Evolutionary conservation across 2,113 vertebrate species (phyloP).

Genomic region (Propithecus coquereli): DNA sequence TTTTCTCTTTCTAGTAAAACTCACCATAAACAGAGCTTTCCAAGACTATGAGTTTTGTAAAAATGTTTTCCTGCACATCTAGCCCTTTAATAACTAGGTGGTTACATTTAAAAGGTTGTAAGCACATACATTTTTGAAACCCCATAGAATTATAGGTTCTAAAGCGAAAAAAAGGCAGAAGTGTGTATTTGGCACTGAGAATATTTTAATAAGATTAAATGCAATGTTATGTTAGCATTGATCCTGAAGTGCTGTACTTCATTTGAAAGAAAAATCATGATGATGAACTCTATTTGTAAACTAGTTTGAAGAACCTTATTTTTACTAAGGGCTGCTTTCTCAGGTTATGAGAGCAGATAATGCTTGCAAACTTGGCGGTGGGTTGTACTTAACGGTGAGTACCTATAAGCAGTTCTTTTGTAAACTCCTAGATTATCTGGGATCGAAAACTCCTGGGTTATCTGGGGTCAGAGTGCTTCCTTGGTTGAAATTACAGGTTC

Average conservation of each 20-base stretch:
- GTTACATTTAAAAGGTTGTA: neutral
- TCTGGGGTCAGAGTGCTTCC: neutral
- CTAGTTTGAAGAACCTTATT: neutral
- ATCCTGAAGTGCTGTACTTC: neutral
- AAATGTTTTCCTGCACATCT: neutral
- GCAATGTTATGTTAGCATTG: neutral
- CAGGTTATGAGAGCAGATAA: neutral
- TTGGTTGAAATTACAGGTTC: neutral
- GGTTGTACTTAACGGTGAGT: neutral
- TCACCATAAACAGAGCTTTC: neutral
- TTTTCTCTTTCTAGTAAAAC: constrained; percentile 23
- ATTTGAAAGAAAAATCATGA: neutral
- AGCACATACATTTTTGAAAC: neutral
- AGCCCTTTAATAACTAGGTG: neutral
- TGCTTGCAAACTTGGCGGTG: neutral
- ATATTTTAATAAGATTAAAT: neutral
- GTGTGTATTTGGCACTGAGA: neutral
- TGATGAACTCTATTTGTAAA: neutral
- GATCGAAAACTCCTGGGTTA: neutral
- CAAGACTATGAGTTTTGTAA: neutral
- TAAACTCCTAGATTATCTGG: neutral
- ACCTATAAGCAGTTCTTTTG: neutral
- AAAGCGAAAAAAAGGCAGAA: neutral
- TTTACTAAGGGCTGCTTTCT: neutral
- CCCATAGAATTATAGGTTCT: neutral